These are phyloP conservation scores for Dinomys branickii DNA, from an alignment of 2,113 vertebrate genomes.

Conservation along the genomic window DNA sequence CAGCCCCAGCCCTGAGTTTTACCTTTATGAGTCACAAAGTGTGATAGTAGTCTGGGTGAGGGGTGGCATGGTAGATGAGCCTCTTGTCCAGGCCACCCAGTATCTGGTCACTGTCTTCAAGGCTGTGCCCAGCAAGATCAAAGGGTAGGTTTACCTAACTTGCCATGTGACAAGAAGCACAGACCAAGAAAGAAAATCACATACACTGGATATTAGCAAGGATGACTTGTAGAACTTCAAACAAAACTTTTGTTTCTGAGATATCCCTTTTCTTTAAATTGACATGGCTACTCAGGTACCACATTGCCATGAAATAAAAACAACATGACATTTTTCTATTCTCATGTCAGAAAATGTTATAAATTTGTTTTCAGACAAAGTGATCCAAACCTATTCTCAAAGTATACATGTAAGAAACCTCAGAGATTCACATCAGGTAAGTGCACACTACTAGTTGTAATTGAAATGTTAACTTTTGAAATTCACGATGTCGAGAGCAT, in stretches of 20 bases:
- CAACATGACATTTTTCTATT: neutral
- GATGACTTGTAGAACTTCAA: neutral
- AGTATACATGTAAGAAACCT: neutral
- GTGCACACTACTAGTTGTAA: neutral
- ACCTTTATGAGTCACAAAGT: neutral
- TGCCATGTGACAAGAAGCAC: neutral
- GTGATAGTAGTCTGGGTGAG: neutral
- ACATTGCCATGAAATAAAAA: neutral
- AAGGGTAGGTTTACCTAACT: neutral
- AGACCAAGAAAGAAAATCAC: neutral
- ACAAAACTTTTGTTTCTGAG: neutral
- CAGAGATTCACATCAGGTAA: neutral
- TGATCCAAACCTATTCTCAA: constrained; percentile 5
- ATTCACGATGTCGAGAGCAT: neutral
- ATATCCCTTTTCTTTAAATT: neutral
- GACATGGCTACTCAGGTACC: neutral
- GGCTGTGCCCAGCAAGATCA: neutral
- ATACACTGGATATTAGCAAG: neutral
- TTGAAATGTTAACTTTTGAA: neutral
- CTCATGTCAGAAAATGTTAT: neutral
- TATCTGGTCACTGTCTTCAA: neutral
- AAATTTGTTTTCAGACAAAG: constrained; percentile 6
- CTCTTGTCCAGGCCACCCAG: neutral
- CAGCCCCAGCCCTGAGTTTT: neutral
- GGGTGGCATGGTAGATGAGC: neutral